Evolutionary conservation across 2,797 vertebrate species (phyloP), one percentile per base, ranked within the genome.

Genomic region (Eidolon dupreanum): DNA sequence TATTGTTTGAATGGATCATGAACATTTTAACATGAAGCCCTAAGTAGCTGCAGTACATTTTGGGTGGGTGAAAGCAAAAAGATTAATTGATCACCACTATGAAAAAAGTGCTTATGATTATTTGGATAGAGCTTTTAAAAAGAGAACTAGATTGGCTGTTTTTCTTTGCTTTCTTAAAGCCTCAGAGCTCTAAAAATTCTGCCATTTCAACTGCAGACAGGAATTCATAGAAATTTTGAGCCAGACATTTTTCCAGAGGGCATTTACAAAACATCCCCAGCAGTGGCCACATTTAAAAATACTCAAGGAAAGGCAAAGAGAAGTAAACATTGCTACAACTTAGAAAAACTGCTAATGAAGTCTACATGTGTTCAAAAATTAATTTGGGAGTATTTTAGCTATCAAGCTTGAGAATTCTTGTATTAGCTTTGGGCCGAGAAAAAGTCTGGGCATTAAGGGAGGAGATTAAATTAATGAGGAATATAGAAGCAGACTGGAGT

Each of bases 231-330:
- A 94, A 85, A 92, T 77, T 93, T 84, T 51, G 22, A 96, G 41
- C 33, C 92, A 97, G 96, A 92, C 78, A 13, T 93, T 94, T 95
- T 93, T 90, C 68, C 82, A 74, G 31, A 86, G 70, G 93, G 73
- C 92, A 75, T 94, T 96, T 41, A 88, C 51, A 85, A 95, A 94
- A 65, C 46, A 74, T 86, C 73, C 15, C 66, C 41, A 90, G 88
- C 55, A 86, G 36, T 92, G 77, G 87, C 16, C 63, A 26, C 65
- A 53, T 78, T 95, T 86, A 88, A 90, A 86, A 86, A 95, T 28
- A 65, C 26, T 86, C 46, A 0, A 20, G 41, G 8, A 26, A 59
- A 85, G 75, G 19, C 82, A 90, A 88, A 84, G 57, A 94, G 59
- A 87, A 88, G 49, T 70, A 79, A 77, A 71, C 9, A 11, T 24